phyloP scores from a whole-genome alignment of 2,113 vertebrate species.

The Taurulus bubalis region DNA sequence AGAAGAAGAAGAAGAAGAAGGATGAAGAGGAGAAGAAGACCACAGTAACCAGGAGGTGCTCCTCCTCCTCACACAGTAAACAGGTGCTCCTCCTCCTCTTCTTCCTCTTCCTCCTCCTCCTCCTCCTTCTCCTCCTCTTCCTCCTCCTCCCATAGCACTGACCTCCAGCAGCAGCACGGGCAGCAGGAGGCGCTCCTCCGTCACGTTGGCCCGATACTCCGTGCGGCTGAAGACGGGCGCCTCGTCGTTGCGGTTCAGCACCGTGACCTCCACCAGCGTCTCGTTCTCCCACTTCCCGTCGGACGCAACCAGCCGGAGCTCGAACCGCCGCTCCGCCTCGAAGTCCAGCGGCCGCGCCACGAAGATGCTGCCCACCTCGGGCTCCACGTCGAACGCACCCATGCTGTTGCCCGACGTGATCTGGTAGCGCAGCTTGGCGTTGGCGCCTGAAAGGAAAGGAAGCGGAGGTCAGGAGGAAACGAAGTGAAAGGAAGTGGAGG shows the following conservation, averaged over 20 bases:
- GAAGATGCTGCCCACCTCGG: conserved; percentile 87
- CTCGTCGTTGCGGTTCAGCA: conserved; percentile 89
- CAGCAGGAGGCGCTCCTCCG: conserved; percentile 86
- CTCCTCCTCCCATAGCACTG: no score
- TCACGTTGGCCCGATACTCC: conserved; percentile 85
- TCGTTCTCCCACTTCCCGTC: conserved; percentile 94
- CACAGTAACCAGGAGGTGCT: no score
- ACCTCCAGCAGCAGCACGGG: conserved; percentile 86
- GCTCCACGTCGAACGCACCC: conserved; percentile 91
- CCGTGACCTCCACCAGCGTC: conserved; percentile 82
- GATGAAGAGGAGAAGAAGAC: no score
- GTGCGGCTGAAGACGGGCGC: conserved; percentile 88
- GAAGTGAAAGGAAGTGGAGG: no score
- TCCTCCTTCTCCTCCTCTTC: no score
- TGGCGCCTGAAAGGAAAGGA: conserved; percentile 82
- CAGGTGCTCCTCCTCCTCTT: no score
- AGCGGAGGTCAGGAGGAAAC: neutral
- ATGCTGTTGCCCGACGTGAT: conserved; percentile 88
- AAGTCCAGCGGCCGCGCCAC: conserved; percentile 90
- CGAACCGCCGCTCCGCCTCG: conserved; percentile 85
- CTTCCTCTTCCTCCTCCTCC: no score
- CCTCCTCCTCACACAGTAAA: no score
- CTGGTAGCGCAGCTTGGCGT: conserved; percentile 91
- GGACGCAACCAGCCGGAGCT: conserved; percentile 88
- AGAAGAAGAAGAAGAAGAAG: no score